Evolutionary conservation across 2,113 vertebrate genomes (phyloP).

Genomic region (Puffinus mauretanicus): DNA sequence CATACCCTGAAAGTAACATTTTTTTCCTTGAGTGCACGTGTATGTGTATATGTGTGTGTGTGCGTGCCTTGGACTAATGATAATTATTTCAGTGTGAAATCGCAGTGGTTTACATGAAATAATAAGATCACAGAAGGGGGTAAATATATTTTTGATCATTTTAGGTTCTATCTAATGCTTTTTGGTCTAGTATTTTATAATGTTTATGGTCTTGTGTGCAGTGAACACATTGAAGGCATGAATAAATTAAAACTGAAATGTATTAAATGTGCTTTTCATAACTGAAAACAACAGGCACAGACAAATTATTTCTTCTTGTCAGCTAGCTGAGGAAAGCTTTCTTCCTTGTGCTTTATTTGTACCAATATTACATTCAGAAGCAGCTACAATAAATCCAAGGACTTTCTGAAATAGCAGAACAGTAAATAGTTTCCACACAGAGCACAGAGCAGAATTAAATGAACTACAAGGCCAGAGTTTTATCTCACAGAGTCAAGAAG

Average conservation of each 20-base stretch:
- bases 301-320: conserved; percentile 63
- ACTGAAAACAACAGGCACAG: conserved; percentile 64
- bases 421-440: conserved; percentile 11
- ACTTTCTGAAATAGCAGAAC: conserved; percentile 34
- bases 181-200: conserved; percentile 65
- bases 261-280: conserved; percentile 63
- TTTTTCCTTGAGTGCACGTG: conserved; percentile 59
- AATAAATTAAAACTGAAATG: conserved; percentile 66
- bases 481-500: neutral
- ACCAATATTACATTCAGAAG: conserved; percentile 36
- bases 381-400: conserved; percentile 26
- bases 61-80: conserved; percentile 74
- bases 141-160: conserved; percentile 85
- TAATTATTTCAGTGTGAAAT: conserved; percentile 89
- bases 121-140: conserved; percentile 83
- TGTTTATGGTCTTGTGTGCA: conserved; percentile 47
- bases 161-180: conserved; percentile 74
- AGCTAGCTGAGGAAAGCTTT: conserved; percentile 52
- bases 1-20: conserved; percentile 72
- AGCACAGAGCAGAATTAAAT: neutral
- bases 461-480: neutral
- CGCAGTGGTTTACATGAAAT: conserved; percentile 81
- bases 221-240: conserved; percentile 65
- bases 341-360: conserved; percentile 48
- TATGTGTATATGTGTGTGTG: conserved; percentile 36